Evolutionary conservation across 2,113 vertebrate genomes (phyloP), one percentile per base, ranked within the genome.

Genomic region (Rhodinocichla rosea): DNA sequence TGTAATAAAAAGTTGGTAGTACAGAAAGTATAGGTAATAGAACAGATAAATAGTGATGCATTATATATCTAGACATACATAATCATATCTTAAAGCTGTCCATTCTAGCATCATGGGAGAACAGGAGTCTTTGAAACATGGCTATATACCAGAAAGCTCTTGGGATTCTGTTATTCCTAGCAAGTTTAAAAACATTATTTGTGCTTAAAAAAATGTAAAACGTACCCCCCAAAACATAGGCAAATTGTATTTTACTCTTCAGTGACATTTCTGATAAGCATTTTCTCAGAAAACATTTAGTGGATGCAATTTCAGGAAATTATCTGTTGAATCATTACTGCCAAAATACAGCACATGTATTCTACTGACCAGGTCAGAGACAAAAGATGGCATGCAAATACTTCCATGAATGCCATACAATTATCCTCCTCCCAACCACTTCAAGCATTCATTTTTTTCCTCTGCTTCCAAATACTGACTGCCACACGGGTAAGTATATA

Each of bases 191-290:
- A 77, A 19, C 10, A 9, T 9, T 24, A 40, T 39, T 49, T 71
- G 14, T n/a, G 7, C 32, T 50, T 50, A 7, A 63, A 53, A 75
- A 64, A 40, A 6, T 28, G 24, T 8, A 18, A 50, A 60, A 27
- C 2, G 0, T 32, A 27, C 5, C 15, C 7, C 10, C 6, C 11
- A 0, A 6, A 55, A 56, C 56, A 9, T 3, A 35, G 27, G 6
- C 4, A 77, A 83, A 47, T 32, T 32, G 3, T 33, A 49, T 65
- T 70, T 78, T 79, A 45, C 5, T 76, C 35, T 30, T 64, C 21
- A 64, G 23, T 60, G 21, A 69, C 30, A 27, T 24, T 35, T 80
- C 63, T 87, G 11, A 30, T 57, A 89, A 86, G 20, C 23, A 89
- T 32, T 53, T 87, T 32, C 47, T 21, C 55, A 74, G 37, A 70